Evolutionary conservation across 2,797 vertebrate genomes (phyloP), one percentile per base, ranked within the genome.

Genomic region (Cottoperca gobio): DNA sequence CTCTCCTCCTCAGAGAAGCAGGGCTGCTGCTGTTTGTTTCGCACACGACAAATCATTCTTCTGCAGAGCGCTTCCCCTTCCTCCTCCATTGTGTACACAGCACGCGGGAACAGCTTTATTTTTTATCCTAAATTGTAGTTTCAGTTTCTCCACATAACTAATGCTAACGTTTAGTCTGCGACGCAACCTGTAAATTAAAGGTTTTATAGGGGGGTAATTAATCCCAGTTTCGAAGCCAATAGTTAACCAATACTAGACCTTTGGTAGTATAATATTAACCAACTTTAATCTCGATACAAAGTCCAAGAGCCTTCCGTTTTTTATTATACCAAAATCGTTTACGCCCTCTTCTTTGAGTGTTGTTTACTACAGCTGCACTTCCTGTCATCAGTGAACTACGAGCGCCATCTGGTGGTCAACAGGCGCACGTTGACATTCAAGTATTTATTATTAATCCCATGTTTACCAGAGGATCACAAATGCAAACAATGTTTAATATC

Each of bases 321-420:
- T n/a, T n/a, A n/a, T n/a, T n/a, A n/a, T n/a, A n/a, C n/a, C n/a
- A n/a, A n/a, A n/a, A n/a, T n/a, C n/a, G n/a, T n/a, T n/a, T n/a
- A 12, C 24, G 1, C 8, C 21, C 37, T 84, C 78, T 89, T 88
- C 83, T 87, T 81, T 76, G 50, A 14, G 16, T 35, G 48, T 40
- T 35, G 48, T 40, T 57, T 0, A 5, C 11, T 0, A 5, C 23
- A 26, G 50, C 23, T 0, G 31, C 68, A 48, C 61, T 70, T 75
- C 62, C 66, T 65, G 73, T 54, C 24, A 31, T 42, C 31, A 39
- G 72, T 37, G 71, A 64, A 37, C 53, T 62, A 5, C 28, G 74
- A 70, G 35, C 62, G 81, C 88, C 91, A 89, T 23, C 92, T 88
- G 19, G 62, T 81, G 93, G 83, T 13, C 3, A 6, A 61, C 16